phyloP scores from a whole-genome alignment of 2,888 invertebrate genomes.

The Fissipunctia ypsillon region DNA sequence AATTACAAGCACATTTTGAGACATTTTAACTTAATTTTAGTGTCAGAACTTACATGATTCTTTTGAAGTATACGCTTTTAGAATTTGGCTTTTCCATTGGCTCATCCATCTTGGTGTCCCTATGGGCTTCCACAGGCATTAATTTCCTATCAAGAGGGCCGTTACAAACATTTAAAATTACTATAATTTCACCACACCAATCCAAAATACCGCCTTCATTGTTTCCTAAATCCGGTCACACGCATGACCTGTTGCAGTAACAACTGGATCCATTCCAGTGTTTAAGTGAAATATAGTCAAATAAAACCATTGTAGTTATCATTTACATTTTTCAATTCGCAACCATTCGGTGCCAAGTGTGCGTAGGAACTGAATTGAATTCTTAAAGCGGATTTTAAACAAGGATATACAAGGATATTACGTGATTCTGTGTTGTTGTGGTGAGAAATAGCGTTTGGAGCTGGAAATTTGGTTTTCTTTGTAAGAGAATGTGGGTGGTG shows the following conservation, averaged over 20 bases:
- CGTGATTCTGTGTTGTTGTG: constrained; percentile 26
- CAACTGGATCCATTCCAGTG: constrained; percentile 85
- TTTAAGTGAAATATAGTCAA: constrained; percentile 86
- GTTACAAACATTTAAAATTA: too few species aligned
- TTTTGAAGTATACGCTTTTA: not conserved
- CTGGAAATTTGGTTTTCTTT: constrained; percentile 6
- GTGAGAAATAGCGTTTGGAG: constrained; percentile 6
- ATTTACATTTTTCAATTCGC: constrained; percentile 90
- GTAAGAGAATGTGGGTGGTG: not conserved
- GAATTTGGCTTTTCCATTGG: not conserved
- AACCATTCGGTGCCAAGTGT: constrained; percentile 83
- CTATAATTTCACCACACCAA: not conserved
- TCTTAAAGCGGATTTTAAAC: constrained; percentile 56
- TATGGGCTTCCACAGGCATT: too few species aligned
- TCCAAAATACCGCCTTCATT: constrained; percentile 59
- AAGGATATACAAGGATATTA: constrained; percentile 46
- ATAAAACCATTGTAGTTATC: constrained; percentile 86
- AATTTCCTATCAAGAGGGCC: too few species aligned
- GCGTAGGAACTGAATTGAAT: constrained; percentile 69
- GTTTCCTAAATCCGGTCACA: constrained; percentile 67
- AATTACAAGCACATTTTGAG: not conserved
- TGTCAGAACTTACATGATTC: not conserved
- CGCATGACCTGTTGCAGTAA: constrained; percentile 85
- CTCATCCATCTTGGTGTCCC: too few species aligned
- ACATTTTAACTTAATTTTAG: not conserved